phyloP scores from a whole-genome alignment of 30 jellyfish, hydroid and myxozoan genomes.

The Rhopilema esculentum region DNA sequence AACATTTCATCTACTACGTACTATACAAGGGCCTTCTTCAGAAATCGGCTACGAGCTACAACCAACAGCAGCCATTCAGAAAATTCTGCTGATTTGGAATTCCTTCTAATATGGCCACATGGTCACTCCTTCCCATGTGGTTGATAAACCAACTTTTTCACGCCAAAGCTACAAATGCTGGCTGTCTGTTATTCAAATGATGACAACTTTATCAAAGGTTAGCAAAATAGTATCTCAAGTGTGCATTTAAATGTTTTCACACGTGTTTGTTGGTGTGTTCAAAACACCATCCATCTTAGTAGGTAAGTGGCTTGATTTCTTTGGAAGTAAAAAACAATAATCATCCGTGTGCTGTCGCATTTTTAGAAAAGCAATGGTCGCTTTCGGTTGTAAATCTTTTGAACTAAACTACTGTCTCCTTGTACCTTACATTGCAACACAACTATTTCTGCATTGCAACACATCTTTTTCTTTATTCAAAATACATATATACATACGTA shows the following conservation, averaged over 20 bases:
- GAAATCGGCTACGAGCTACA: conserved; percentile 39
- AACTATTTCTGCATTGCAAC: too few relatives aligned
- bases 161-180: conserved; percentile 65
- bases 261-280: conserved; percentile 19
- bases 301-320: conserved; percentile 15
- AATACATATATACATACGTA: too few relatives aligned
- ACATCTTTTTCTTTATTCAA: too few relatives aligned
- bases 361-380: background rate
- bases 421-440: too few relatives aligned
- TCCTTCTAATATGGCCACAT: conserved; percentile 50
- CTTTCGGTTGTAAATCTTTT: background rate
- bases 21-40: conserved; percentile 68
- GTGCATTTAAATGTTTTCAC: conserved; percentile 26
- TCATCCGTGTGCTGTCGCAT: background rate
- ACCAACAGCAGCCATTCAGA: conserved; percentile 60
- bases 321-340: background rate
- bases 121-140: conserved; percentile 63
- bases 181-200: conserved; percentile 49
- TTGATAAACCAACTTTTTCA: conserved; percentile 48
- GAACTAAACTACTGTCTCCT: background rate
- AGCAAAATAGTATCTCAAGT: conserved; percentile 58
- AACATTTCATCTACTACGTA: conserved; percentile 56
- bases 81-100: conserved; percentile 66
- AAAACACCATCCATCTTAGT: background rate
- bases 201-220: conserved; percentile 41